Conservation (phyloP, 2,113 vertebrate species). For the Pangasianodon hypophthalmus region DNA sequence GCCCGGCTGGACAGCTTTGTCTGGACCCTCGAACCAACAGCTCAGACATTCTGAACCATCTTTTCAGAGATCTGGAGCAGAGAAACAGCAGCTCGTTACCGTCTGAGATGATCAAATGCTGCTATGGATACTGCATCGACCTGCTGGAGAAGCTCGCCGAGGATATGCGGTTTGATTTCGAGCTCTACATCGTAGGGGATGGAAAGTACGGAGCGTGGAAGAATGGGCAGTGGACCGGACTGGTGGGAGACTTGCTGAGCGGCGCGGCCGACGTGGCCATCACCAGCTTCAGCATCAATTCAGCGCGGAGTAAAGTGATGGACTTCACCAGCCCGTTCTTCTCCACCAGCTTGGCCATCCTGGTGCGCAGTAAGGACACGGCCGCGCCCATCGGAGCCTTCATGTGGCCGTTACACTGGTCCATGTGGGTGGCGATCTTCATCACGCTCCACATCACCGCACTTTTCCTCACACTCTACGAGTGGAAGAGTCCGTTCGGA, state of each 20-base stretch:
- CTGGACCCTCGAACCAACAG: slow-evolving; percentile 89
- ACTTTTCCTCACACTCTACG: slow-evolving; percentile 93
- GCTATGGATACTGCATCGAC: slow-evolving; percentile 95
- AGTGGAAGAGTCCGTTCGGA: slow-evolving; percentile 95
- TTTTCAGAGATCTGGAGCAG: slow-evolving; percentile 87
- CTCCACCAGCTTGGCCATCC: slow-evolving; percentile 95
- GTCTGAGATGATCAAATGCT: slow-evolving; percentile 85
- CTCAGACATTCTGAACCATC: slow-evolving; percentile 78
- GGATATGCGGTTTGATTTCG: slow-evolving; percentile 86
- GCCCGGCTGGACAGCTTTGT: slow-evolving; percentile 91
- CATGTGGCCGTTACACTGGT: slow-evolving; percentile 97
- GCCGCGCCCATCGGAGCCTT: slow-evolving; percentile 91
- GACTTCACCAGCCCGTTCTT: slow-evolving; percentile 98
- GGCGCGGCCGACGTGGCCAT: slow-evolving; percentile 92
- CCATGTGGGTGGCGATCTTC: slow-evolving; percentile 96
- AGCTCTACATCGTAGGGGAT: slow-evolving; percentile 94
- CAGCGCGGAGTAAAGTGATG: slow-evolving; percentile 86
- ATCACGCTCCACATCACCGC: slow-evolving; percentile 89
- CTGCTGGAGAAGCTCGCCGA: slow-evolving; percentile 88
- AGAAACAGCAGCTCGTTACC: slow-evolving; percentile 82
- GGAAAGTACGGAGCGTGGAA: slow-evolving; percentile 89
- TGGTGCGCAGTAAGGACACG: slow-evolving; percentile 88
- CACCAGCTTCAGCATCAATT: slow-evolving; percentile 96
- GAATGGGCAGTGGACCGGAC: slow-evolving; percentile 87
- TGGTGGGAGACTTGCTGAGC: slow-evolving; percentile 89